Base-by-base conservation (phyloP, 2,113 vertebrate genomes). In the Chaetorhynchus papuensis region DNA sequence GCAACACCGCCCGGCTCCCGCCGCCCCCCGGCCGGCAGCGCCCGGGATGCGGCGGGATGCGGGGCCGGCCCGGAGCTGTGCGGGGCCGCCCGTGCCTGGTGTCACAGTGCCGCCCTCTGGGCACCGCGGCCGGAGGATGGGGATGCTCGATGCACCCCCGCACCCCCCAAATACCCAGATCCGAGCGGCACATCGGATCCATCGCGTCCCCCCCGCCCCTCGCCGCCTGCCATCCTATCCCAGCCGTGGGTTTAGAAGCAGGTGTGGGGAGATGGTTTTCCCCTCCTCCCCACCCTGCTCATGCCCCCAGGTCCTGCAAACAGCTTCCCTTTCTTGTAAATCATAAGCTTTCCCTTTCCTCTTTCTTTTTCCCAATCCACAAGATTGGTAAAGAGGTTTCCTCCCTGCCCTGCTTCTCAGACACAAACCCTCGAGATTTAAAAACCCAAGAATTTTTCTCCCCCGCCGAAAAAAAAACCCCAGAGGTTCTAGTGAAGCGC, bases 81-180 rank as follows among this genome's bases (percentile, higher is more conserved):
- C 24, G n/a, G 72, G 80, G 80, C 95, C 44, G 68, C 57, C 89
- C 30, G 54, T 95, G 93, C 50, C 78, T 78, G 91, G 70, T 87
- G 83, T 86, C 85, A 86, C 89, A 97, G 94, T 92, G 94, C 96
- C 96, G 93, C 95, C 97, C 93, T 44, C 92, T 78, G 97, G 92
- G 91, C 87, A 61, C 47, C 8, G 44, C 49, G 76, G 66, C 71
- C 61, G 22, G 21, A 83, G 65, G 56, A 57, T 15, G 75, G 87
- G 56, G 83, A 35, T 75, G 88, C 47, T 83, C 68, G 0, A 1
- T 10, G 37, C 56, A 28, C 28, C 28, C 24, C 52, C 13, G 2
- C 2, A 2, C 9, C 52, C 56, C 26, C 2, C 4, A 30, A n/a
- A 44, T 5, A 3, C 4, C 21, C 50, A 19, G 13, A 17, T 70